phyloP scores from a whole-genome alignment of 1,140 invertebrate species.

The Conus ventricosus region DNA sequence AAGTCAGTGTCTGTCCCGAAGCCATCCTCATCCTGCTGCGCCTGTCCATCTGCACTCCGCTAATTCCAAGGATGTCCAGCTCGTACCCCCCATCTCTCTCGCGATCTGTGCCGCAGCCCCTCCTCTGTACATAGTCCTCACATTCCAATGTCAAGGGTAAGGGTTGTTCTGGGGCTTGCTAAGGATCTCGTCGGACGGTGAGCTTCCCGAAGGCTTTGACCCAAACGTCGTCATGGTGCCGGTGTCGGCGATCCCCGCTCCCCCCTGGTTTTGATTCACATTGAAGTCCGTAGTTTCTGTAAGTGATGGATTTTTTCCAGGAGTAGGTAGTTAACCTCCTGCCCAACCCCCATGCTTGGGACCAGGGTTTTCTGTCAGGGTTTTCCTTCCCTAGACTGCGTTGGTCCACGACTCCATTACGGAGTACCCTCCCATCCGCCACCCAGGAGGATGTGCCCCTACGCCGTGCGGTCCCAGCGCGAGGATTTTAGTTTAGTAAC shows the following conservation, averaged over 20 bases:
- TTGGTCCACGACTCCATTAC: background rate
- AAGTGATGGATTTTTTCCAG: background rate
- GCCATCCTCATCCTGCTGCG: background rate
- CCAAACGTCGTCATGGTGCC: background rate
- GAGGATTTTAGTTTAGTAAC: too few species aligned
- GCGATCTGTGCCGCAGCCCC: background rate
- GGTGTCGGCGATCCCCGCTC: background rate
- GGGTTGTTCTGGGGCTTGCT: background rate
- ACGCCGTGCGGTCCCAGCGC: background rate
- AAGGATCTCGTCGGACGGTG: background rate
- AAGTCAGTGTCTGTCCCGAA: background rate
- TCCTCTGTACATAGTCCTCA: background rate
- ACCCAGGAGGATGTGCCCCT: background rate
- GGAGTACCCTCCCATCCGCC: background rate
- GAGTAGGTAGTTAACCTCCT: constrained; percentile 1
- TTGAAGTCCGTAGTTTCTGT: background rate
- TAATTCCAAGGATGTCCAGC: background rate
- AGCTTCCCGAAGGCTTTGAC: background rate
- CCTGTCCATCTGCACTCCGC: background rate
- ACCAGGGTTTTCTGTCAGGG: background rate
- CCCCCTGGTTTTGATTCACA: background rate
- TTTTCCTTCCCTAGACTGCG: background rate
- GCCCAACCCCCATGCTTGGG: background rate
- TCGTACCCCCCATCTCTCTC: background rate
- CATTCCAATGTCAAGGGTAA: background rate